Conservation (phyloP, 2,113 vertebrate genomes). For the Pampusana beccarii region DNA sequence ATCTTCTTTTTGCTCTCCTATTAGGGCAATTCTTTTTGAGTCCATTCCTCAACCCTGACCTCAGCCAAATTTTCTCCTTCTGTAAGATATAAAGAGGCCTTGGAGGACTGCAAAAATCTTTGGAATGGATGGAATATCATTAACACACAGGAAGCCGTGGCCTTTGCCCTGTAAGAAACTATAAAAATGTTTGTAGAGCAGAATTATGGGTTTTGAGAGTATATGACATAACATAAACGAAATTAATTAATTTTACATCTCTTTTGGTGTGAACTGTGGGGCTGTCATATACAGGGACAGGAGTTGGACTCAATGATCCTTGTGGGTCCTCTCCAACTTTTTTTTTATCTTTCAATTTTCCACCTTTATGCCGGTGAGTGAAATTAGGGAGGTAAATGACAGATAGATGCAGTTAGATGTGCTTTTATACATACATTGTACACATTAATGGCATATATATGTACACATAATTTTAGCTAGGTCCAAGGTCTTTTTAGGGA, state of each 20-base stretch:
- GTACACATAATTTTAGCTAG: neutral
- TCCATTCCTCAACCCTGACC: neutral
- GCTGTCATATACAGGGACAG: no score
- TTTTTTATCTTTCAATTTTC: fast-evolving
- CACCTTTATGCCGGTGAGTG: neutral
- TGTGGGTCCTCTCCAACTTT: no score
- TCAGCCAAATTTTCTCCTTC: neutral
- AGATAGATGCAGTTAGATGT: neutral
- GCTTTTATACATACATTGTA: neutral
- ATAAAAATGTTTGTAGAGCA: neutral
- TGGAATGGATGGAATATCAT: neutral
- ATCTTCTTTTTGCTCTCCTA: neutral
- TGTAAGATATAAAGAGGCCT: neutral
- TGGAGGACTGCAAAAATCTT: neutral
- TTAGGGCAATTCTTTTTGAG: neutral
- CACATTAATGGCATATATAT: neutral
- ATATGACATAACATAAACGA: neutral
- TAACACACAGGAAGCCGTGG: neutral
- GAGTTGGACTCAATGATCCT: no score
- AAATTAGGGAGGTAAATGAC: neutral
- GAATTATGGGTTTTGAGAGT: neutral
- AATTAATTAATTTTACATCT: neutral
- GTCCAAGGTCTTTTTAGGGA: neutral
- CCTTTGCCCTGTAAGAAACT: neutral
- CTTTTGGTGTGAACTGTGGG: neutral